Conservation (phyloP, 2,888 invertebrate species). For the Acheta domesticus region DNA sequence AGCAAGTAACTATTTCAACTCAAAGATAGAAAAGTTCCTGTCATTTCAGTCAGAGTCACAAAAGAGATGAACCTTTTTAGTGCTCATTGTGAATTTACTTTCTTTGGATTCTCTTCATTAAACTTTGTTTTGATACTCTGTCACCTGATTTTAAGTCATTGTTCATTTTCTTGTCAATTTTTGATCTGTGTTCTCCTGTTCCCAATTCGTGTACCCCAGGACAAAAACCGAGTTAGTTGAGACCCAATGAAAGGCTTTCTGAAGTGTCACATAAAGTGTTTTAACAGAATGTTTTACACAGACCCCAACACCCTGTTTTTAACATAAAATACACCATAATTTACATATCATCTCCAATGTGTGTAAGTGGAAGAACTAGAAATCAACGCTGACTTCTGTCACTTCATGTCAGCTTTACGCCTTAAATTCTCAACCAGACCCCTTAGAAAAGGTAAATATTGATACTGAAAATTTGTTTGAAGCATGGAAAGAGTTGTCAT, state of each 20-base stretch:
- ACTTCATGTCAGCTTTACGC: neutral
- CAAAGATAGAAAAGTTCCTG: neutral
- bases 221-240: neutral
- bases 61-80: conserved; percentile 12
- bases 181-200: neutral
- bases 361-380: neutral
- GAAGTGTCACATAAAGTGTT: conserved; percentile 12
- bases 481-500: neutral
- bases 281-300: conserved; percentile 4
- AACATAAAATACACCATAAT: neutral
- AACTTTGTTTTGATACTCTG: conserved; percentile 2
- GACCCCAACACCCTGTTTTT: neutral
- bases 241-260: neutral
- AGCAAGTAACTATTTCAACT: conserved; percentile 29
- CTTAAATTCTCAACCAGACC: neutral
- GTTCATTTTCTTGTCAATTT: neutral
- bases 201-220: neutral
- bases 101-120: neutral
- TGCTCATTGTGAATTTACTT: conserved; percentile 19
- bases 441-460: neutral
- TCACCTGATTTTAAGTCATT: neutral
- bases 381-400: neutral
- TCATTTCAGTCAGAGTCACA: neutral
- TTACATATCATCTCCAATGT: neutral
- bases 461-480: neutral